Conservation (phyloP, 2,113 vertebrate genomes). For the Ornithorhynchus anatinus region DNA sequence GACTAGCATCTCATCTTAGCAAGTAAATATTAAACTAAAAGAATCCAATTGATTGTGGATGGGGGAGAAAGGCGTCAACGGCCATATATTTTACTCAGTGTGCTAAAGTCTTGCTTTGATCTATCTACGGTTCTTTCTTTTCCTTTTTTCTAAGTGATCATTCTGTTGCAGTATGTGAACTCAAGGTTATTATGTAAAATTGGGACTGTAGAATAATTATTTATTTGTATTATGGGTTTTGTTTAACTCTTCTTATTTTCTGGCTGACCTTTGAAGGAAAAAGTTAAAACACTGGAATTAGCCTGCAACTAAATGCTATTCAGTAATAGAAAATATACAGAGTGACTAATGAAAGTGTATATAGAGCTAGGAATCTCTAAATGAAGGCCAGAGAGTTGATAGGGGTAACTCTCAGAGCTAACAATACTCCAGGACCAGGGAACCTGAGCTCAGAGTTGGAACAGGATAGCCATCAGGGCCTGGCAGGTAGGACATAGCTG, state of each 20-base stretch:
- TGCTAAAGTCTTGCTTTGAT: slow-evolving; percentile 82
- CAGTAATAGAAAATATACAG: no score
- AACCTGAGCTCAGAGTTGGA: no score
- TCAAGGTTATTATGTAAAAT: slow-evolving; percentile 92
- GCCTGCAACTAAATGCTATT: background rate
- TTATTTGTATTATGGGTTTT: slow-evolving; percentile 84
- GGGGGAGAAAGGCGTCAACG: slow-evolving; percentile 84
- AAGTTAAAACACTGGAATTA: background rate
- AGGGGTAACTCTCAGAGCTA: no score
- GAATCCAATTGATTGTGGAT: slow-evolving; percentile 99
- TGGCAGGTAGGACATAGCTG: no score
- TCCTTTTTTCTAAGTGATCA: slow-evolving; percentile 78
- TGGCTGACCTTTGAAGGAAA: slow-evolving; percentile 45
- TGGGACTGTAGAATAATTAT: slow-evolving; percentile 87
- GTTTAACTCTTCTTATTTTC: slow-evolving; percentile 66
- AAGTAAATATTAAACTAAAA: slow-evolving; percentile 99
- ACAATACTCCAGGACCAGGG: no score
- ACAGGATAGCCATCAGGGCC: no score
- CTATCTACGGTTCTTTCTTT: slow-evolving; percentile 60
- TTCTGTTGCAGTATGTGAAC: slow-evolving; percentile 80
- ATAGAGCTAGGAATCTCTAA: no score
- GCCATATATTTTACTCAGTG: slow-evolving; percentile 95
- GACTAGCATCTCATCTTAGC: slow-evolving; percentile 99
- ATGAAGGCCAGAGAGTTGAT: no score
- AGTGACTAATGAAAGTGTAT: no score